Base-by-base conservation (phyloP, 2,888 invertebrate species). In the Pedicia rivosa region DNA sequence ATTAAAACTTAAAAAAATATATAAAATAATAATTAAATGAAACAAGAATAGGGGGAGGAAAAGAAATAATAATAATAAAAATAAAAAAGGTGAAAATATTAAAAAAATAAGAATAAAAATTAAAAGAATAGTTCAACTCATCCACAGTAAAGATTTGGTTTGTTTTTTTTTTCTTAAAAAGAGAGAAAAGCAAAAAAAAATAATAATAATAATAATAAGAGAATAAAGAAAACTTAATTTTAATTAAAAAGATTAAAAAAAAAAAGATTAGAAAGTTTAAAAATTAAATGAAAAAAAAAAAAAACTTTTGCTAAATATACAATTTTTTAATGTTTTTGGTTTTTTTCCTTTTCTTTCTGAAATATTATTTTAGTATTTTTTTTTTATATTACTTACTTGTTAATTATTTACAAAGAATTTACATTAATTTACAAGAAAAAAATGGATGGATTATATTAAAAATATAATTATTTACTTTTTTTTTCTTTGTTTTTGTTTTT, bases 341-440 rank as follows among this genome's bases (percentile, higher is more conserved):
- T n/a, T n/a, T n/a, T n/a, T n/a, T n/a, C n/a, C n/a, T n/a, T n/a
- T 32, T 32, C 14, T 20, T 22, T 32, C 20, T 32, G 32, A 32
- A 20, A n/a, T 32, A 32, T 32, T 32, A 20, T 32, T 20, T 20
- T 20, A 20, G 32, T 32, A 32, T 20, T 20, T 20, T 32, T 17
- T 30, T n/a, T 29, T 16, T 29, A 10, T 5, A 29, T 29, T 28
- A 28, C 8, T 28, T 29, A 29, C 10, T 16, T 15, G 10, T 30
- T 28, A 28, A 28, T 28, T 28, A 28, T 28, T n/a, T n/a, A 28
- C 16, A 30, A 30, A 28, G n/a, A 17, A 30, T 30, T 30, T 30
- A 25, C 14, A 24, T 20, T 24, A 34, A 15, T 15, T 14, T 34
- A 19, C 19, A 34, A 34, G 34, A 34, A 34, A 25, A 34, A 34